A percentile compares a stretch with the other conserved stretches of the same genome.
These are phyloP conservation scores for Amphilophus citrinellus DNA, from an alignment of 2,113 vertebrate genomes.

Conservation along the genomic window DNA sequence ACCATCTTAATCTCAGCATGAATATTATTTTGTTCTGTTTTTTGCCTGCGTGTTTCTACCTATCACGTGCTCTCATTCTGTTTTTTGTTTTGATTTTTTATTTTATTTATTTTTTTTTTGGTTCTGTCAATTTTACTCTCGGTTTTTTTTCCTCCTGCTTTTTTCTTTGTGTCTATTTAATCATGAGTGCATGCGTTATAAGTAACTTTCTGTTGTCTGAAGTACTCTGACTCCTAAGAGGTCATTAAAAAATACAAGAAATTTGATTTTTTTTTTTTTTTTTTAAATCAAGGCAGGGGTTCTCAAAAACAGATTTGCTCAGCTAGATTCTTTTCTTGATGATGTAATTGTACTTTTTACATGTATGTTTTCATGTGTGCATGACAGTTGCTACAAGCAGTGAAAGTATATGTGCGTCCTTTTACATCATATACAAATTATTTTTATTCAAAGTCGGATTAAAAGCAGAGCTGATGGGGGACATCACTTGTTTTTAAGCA, in stretches of 20 bases:
- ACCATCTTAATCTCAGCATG: constrained; percentile 6
- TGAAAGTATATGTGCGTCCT: too few species aligned
- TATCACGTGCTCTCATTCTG: constrained; percentile 23
- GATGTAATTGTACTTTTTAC: not conserved
- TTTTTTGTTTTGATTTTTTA: not conserved
- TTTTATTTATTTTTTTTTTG: not conserved
- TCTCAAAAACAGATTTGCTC: constrained; percentile 1
- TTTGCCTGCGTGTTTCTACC: constrained; percentile 28
- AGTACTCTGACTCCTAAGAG: not conserved
- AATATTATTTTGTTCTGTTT: constrained; percentile 13
- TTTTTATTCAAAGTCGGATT: not conserved
- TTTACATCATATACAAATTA: not conserved
- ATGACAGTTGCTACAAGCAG: not conserved
- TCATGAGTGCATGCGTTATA: not conserved
- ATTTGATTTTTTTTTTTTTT: not conserved
- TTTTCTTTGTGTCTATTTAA: not conserved
- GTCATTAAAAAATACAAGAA: constrained; percentile 9
- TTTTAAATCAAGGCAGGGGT: not conserved
- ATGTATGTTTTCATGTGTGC: too few species aligned
- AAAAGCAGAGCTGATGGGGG: not conserved
- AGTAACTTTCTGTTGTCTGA: not conserved
- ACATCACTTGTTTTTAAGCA: not conserved
- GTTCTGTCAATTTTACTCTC: not conserved
- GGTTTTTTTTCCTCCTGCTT: not conserved
- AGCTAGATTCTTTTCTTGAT: not conserved